Evolutionary conservation across 2,888 invertebrate genomes (phyloP).

Genomic region (Ceramica pisi): DNA sequence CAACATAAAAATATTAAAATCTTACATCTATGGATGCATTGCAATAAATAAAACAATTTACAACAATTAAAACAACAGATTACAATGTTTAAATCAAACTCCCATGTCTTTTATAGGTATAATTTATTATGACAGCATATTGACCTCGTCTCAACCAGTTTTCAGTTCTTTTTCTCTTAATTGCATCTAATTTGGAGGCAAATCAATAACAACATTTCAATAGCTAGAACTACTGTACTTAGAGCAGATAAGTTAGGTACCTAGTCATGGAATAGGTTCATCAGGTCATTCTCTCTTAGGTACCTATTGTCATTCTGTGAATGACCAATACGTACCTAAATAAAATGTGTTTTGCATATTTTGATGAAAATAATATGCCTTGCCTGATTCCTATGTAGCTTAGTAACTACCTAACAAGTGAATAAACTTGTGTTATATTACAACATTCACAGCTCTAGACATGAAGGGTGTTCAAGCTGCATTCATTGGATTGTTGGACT

Average conservation of each 20-base stretch:
- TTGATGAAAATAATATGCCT: neutral
- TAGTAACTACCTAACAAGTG: slow-evolving; percentile 21
- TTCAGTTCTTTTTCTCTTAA: slow-evolving; percentile 11
- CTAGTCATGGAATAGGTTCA: neutral
- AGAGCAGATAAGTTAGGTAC: slow-evolving; percentile 5
- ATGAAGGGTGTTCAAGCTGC: neutral
- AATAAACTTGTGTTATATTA: slow-evolving; percentile 1
- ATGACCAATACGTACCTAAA: neutral
- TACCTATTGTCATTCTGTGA: neutral
- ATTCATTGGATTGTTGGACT: neutral
- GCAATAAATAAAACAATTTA: neutral
- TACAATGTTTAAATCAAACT: neutral
- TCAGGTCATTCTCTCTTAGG: neutral
- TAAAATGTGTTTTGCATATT: neutral
- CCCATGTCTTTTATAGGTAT: neutral
- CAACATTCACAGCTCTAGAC: slow-evolving; percentile 1
- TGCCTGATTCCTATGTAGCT: neutral
- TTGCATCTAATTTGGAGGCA: slow-evolving; percentile 2
- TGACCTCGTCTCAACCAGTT: slow-evolving; percentile 5
- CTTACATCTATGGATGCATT: neutral
- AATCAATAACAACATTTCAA: slow-evolving; percentile 14
- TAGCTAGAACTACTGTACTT: neutral
- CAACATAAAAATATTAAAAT: slow-evolving; percentile 1
- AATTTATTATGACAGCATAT: slow-evolving; percentile 2
- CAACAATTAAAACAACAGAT: neutral